Conservation (phyloP, 2,113 vertebrate genomes). For the Leiothrix lutea region DNA sequence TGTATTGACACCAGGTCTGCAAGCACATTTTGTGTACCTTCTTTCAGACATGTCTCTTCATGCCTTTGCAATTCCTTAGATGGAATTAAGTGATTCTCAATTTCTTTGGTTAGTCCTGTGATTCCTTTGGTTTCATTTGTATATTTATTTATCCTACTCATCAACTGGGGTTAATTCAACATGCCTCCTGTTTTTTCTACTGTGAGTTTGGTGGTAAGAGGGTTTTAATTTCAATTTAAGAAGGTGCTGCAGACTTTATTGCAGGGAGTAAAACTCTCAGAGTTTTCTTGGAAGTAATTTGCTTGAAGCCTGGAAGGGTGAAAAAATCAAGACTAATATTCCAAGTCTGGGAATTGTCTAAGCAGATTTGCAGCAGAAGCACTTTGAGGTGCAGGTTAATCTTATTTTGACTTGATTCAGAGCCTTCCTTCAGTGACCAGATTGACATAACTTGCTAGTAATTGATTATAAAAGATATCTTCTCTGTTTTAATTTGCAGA, state of each 20-base stretch:
- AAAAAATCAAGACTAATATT: not conserved
- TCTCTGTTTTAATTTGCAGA: not conserved
- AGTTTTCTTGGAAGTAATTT: not conserved
- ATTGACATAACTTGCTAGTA: not conserved
- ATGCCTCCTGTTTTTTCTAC: not conserved
- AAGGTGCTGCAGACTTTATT: not conserved
- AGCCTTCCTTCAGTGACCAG: not conserved
- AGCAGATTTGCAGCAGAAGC: not conserved
- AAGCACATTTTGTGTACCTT: not conserved
- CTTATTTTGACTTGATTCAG: not conserved
- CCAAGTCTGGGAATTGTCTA: not conserved
- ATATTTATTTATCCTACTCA: not conserved
- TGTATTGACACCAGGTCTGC: not conserved
- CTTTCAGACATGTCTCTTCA: not conserved
- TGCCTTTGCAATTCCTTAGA: not conserved
- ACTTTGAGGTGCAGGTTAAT: not conserved
- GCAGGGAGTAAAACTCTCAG: not conserved
- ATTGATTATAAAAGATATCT: not conserved
- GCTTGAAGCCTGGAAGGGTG: not conserved
- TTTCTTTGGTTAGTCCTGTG: not conserved
- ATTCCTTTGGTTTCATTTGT: not conserved
- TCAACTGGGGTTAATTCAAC: not conserved
- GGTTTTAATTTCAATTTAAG: not conserved
- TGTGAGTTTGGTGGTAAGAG: not conserved
- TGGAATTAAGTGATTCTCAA: not conserved